Percentiles rank a stretch among this genome's conserved stretches.
Evolutionary conservation across 1,140 invertebrate genomes (phyloP).

Genomic region (Drosophila nebulosa): DNA sequence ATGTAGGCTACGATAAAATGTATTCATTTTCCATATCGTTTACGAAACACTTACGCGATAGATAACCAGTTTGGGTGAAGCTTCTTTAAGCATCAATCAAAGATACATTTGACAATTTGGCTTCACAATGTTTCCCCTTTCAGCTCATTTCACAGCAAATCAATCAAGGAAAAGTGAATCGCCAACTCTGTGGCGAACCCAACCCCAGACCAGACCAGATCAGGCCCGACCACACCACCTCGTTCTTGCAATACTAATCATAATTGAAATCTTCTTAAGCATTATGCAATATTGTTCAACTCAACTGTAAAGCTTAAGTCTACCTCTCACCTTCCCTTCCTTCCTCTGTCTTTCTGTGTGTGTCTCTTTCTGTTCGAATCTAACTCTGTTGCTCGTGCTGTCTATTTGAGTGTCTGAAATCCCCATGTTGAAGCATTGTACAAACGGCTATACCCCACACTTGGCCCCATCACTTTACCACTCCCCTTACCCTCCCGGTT

Average conservation of each 20-base stretch:
- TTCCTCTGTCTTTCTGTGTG: not conserved
- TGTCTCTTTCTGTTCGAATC: not conserved
- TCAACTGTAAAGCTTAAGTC: conserved; percentile 9
- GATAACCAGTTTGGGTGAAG: not conserved
- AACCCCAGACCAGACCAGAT: not conserved
- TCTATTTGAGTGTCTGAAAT: not conserved
- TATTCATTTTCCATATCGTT: not conserved
- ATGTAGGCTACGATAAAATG: not conserved
- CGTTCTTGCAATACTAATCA: conserved; percentile 25
- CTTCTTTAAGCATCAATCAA: not conserved
- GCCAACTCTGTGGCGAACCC: not conserved
- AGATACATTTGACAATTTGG: not conserved
- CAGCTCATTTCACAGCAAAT: conserved; percentile 10
- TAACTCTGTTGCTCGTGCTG: not conserved
- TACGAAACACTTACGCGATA: not conserved
- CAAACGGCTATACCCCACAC: not conserved
- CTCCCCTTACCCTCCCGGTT: not conserved
- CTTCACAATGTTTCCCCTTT: not conserved
- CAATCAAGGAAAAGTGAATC: not conserved
- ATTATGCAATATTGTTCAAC: conserved; percentile 46
- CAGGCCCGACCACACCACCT: not conserved
- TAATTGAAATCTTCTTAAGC: conserved; percentile 55
- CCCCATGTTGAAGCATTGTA: not conserved
- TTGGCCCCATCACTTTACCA: not conserved
- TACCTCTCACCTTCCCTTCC: not conserved